Evolutionary conservation across 2,888 invertebrate species (phyloP).

Genomic region (Agapetus fuscipes): DNA sequence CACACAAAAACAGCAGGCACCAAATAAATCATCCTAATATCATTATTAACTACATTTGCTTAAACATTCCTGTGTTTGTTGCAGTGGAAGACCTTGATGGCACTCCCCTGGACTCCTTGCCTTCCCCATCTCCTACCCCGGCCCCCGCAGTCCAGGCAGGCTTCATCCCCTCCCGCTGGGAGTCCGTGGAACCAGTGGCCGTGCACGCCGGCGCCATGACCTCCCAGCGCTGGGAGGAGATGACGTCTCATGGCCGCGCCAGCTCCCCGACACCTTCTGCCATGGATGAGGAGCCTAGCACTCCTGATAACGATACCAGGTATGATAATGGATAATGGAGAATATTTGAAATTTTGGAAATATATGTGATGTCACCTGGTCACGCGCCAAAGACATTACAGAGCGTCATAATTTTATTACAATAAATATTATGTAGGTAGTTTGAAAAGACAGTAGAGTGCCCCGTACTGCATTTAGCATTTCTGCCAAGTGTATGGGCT

Average conservation of each 20-base stretch:
- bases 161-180: slow-evolving; percentile 93
- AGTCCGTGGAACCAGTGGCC: slow-evolving; percentile 54
- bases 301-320: not conserved
- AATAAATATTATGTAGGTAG: too few species aligned
- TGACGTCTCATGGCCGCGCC: slow-evolving; percentile 21
- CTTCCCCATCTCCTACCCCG: slow-evolving; percentile 52
- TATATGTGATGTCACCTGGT: too few species aligned
- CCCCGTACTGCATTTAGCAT: too few species aligned
- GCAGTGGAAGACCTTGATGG: slow-evolving; percentile 69
- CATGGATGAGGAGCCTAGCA: not conserved
- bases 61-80: slow-evolving; percentile 16
- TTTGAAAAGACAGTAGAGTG: too few species aligned
- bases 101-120: slow-evolving; percentile 44
- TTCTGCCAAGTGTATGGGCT: too few species aligned
- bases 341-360: too few species aligned
- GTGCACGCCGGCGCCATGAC: slow-evolving; percentile 13
- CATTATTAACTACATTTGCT: not conserved
- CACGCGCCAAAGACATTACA: too few species aligned
- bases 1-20: too few species aligned
- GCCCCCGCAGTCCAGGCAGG: slow-evolving; percentile 52
- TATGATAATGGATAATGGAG: too few species aligned
- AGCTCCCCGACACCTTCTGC: slow-evolving; percentile 19
- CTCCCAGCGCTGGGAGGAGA: slow-evolving; percentile 14
- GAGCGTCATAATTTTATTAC: too few species aligned
- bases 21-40: too few species aligned